Percentiles rank a stretch among this genome's conserved stretches.
These are phyloP conservation scores for Scleropages formosus DNA, from an alignment of 2,797 vertebrate species.

Conservation along the genomic window DNA sequence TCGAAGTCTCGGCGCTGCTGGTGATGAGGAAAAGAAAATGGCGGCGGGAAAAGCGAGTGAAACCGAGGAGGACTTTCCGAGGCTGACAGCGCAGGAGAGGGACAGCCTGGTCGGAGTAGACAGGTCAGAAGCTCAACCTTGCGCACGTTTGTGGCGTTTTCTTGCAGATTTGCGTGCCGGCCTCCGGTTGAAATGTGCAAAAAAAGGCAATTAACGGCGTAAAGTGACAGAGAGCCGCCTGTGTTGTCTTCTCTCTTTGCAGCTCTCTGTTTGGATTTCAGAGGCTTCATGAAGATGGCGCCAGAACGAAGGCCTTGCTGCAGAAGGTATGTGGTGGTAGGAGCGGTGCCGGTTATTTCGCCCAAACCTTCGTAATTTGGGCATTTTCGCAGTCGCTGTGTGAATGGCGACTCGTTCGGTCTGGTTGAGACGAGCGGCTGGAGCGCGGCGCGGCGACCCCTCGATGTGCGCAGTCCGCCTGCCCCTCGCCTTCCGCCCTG, in stretches of 20 bases:
- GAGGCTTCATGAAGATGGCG: conserved; percentile 99
- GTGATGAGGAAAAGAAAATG: conserved; percentile 99
- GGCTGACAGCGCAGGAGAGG: conserved; percentile 88
- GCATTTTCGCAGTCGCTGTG: background rate
- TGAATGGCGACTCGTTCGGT: background rate
- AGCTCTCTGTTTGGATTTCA: conserved; percentile 94
- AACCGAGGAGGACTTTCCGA: conserved; percentile 96
- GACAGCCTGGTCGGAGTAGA: conserved; percentile 82
- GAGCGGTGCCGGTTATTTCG: conserved; percentile 39
- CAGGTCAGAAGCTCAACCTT: conserved; percentile 73
- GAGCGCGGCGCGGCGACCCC: background rate
- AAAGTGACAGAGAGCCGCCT: conserved; percentile 74
- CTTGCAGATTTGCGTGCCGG: conserved; percentile 70
- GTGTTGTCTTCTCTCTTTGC: conserved; percentile 75
- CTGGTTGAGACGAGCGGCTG: background rate
- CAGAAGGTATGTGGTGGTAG: conserved; percentile 84
- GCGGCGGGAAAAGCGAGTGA: conserved; percentile 96
- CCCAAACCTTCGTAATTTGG: conserved; percentile 41
- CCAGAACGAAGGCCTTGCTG: conserved; percentile 97
- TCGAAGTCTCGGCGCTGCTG: conserved; percentile 78
- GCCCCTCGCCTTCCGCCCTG: too few species aligned
- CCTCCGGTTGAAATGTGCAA: conserved; percentile 43
- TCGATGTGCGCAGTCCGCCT: background rate
- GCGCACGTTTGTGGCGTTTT: conserved; percentile 42
- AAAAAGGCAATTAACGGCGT: conserved; percentile 53